These are phyloP conservation scores for Chamaea fasciata DNA, from an alignment of 2,113 vertebrate genomes.

Conservation along the genomic window DNA sequence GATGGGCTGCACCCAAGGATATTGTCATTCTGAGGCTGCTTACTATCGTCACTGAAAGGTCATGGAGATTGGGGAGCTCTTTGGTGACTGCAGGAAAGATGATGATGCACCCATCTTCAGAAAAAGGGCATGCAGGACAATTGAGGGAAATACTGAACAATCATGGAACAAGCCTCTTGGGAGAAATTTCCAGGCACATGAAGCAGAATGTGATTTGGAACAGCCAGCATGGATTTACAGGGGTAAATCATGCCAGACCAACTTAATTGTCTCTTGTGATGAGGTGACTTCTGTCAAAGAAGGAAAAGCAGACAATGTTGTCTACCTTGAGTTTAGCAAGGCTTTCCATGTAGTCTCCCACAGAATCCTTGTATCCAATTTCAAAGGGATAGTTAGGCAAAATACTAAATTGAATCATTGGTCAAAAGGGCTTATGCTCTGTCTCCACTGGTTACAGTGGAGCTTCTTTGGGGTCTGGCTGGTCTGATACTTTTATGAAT, in stretches of 20 bases:
- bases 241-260: background rate
- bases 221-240: background rate
- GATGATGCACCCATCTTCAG: background rate
- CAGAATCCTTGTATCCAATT: background rate
- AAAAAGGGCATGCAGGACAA: background rate
- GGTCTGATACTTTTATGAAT: background rate
- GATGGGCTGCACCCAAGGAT: background rate
- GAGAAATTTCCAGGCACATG: background rate
- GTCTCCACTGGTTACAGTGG: background rate
- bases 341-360: background rate
- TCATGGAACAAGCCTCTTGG: background rate
- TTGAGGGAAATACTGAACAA: background rate
- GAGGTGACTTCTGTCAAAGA: background rate
- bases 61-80: background rate
- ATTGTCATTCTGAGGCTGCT: background rate
- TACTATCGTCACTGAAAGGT: background rate
- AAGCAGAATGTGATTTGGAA: background rate
- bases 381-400: background rate
- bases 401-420: background rate
- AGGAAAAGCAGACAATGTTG: background rate
- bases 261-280: background rate
- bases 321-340: background rate
- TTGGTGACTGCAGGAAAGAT: background rate
- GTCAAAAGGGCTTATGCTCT: background rate
- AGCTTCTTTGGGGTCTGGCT: background rate